phyloP scores from a whole-genome alignment of 2,888 invertebrate genomes.

The Drosophila histrio region DNA sequence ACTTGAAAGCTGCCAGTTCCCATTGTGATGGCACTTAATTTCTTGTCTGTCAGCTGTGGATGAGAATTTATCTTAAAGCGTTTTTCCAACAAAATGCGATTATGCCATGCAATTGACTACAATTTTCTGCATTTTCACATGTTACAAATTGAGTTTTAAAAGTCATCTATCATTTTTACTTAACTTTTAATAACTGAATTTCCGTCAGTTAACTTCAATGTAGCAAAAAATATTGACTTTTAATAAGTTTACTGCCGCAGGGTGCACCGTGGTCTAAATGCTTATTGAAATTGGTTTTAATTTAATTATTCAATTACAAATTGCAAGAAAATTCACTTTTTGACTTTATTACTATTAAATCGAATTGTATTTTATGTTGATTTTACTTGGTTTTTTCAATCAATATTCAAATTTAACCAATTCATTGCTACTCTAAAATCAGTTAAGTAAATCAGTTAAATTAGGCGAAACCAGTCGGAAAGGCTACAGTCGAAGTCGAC shows the following conservation, averaged over 20 bases:
- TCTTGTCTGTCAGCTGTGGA: conserved; percentile 23
- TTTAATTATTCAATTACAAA: conserved; percentile 36
- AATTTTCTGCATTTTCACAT: conserved; percentile 23
- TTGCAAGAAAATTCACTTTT: neutral
- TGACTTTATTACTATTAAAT: neutral
- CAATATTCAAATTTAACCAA: no score
- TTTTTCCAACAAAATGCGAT: neutral
- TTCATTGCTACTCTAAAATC: no score
- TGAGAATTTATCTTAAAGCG: conserved; percentile 28
- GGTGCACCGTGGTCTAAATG: conserved; percentile 50
- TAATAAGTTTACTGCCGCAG: conserved; percentile 58
- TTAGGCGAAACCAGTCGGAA: no score
- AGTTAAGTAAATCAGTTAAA: no score
- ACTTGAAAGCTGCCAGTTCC: conserved; percentile 30
- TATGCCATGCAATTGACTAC: conserved; percentile 1
- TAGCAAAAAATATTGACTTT: conserved; percentile 65
- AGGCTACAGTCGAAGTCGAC: no score
- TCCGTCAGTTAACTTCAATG: conserved; percentile 66
- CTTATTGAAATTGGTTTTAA: conserved; percentile 20
- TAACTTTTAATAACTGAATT: conserved; percentile 65
- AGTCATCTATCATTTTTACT: conserved; percentile 55
- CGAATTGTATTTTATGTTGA: conserved; percentile 1
- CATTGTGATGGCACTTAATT: conserved; percentile 38
- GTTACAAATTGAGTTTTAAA: conserved; percentile 51
- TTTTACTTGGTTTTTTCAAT: no score